Conservation (phyloP, 2,888 invertebrate genomes). For the Drosophila histrio region DNA sequence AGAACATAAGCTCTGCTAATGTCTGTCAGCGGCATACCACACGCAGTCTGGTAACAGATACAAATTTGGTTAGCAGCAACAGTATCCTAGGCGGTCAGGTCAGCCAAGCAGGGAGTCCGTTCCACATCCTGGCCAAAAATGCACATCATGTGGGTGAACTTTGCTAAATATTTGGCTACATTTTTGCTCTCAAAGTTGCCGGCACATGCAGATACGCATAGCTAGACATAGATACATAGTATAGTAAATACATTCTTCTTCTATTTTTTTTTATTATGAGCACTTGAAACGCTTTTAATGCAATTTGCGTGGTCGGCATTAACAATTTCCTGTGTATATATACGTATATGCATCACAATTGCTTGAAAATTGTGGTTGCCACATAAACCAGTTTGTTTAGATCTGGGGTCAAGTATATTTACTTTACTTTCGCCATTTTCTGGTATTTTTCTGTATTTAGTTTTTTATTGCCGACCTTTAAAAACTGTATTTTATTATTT, state of each 20-base stretch:
- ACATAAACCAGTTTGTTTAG: slow-evolving; percentile 10
- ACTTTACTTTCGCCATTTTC: background rate
- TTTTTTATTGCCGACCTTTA: slow-evolving; percentile 9
- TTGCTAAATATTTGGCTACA: slow-evolving; percentile 54
- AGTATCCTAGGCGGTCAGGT: slow-evolving; percentile 18
- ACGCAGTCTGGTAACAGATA: slow-evolving; percentile 58
- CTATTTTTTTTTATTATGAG: slow-evolving; percentile 32
- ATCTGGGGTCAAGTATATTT: slow-evolving; percentile 16
- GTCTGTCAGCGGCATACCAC: slow-evolving; percentile 69
- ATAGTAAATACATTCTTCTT: no score
- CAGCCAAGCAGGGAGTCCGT: background rate
- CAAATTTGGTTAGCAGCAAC: slow-evolving; percentile 57
- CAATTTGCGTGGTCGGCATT: slow-evolving; percentile 27
- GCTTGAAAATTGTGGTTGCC: slow-evolving; percentile 38
- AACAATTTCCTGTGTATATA: slow-evolving; percentile 21
- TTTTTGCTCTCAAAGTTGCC: slow-evolving; percentile 28
- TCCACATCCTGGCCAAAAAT: slow-evolving; percentile 6
- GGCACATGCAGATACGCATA: background rate
- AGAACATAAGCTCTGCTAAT: slow-evolving; percentile 66
- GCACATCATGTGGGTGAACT: slow-evolving; percentile 42
- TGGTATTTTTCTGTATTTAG: background rate
- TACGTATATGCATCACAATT: slow-evolving; percentile 20
- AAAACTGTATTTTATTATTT: slow-evolving; percentile 12
- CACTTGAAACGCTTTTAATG: slow-evolving; percentile 17
- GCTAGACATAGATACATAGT: background rate